phyloP scores from a whole-genome alignment of 92 coral and sea anemone genomes.

The Nematostella vectensis region DNA sequence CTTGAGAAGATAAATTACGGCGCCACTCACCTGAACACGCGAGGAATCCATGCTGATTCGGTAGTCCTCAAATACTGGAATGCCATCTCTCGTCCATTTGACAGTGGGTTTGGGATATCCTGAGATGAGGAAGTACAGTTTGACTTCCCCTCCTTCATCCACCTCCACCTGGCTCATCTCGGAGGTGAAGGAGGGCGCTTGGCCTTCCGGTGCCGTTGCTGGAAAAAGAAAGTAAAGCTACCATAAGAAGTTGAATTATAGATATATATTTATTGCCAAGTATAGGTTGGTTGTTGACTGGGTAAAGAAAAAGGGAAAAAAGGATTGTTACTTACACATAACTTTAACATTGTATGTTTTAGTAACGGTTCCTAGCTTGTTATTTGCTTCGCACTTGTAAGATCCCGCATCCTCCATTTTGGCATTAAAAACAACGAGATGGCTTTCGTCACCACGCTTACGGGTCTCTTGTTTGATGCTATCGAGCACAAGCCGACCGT shows the following conservation, averaged over 20 bases:
- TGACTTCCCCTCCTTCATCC: slow-evolving; percentile 69
- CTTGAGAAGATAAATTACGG: no score
- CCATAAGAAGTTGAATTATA: no score
- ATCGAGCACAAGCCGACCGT: slow-evolving; percentile 49
- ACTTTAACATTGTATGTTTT: slow-evolving; percentile 62
- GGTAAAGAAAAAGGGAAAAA: no score
- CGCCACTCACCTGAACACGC: slow-evolving; percentile 40
- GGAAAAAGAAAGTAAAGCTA: neutral
- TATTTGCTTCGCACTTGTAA: slow-evolving; percentile 88
- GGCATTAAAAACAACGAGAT: slow-evolving; percentile 50
- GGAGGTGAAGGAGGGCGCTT: slow-evolving; percentile 59
- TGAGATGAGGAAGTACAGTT: slow-evolving; percentile 50
- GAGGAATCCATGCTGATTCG: slow-evolving; percentile 26
- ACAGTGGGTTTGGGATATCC: slow-evolving; percentile 79
- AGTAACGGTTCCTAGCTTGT: slow-evolving; percentile 52
- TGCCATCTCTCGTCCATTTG: slow-evolving; percentile 69
- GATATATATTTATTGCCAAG: no score
- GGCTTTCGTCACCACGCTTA: slow-evolving; percentile 49
- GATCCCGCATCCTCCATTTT: slow-evolving; percentile 70
- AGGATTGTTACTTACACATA: slow-evolving; percentile 42
- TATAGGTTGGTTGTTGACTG: no score
- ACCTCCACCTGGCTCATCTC: slow-evolving; percentile 68
- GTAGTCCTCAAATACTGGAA: slow-evolving; percentile 24
- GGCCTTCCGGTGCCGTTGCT: slow-evolving; percentile 53
- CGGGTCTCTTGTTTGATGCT: slow-evolving; percentile 50